These are phyloP conservation scores for Salpingus planirostris DNA, from an alignment of 2,888 invertebrate species.

Conservation along the genomic window DNA sequence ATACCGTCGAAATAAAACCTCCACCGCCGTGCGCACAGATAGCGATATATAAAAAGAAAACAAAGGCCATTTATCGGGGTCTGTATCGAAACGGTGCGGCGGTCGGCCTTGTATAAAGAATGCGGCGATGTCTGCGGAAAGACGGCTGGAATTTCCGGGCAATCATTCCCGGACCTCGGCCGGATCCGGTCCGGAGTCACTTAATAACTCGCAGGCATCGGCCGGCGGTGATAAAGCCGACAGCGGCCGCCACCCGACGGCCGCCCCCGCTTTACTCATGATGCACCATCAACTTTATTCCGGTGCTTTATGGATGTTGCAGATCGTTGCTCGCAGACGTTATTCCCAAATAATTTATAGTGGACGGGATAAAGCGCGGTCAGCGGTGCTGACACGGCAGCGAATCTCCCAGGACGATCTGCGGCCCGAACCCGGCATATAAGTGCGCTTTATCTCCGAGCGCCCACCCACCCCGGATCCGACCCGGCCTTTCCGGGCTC, in stretches of 20 bases:
- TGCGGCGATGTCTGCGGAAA: slow-evolving; percentile 25
- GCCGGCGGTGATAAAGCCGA: slow-evolving; percentile 19
- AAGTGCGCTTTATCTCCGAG: too few relatives aligned
- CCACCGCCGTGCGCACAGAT: slow-evolving; percentile 17
- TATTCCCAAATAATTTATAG: background rate
- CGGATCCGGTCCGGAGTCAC: slow-evolving; percentile 27
- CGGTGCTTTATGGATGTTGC: slow-evolving; percentile 7
- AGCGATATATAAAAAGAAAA: slow-evolving; percentile 25
- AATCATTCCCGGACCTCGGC: slow-evolving; percentile 27
- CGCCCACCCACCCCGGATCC: too few relatives aligned
- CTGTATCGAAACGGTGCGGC: slow-evolving; percentile 29
- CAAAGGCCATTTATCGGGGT: slow-evolving; percentile 28
- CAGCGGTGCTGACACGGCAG: too few relatives aligned
- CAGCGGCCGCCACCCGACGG: slow-evolving; percentile 10
- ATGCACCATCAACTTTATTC: slow-evolving; percentile 10
- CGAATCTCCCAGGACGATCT: too few relatives aligned
- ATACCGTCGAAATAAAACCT: slow-evolving; percentile 18
- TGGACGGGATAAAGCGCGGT: too few relatives aligned
- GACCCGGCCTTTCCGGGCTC: too few relatives aligned
- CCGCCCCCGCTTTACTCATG: slow-evolving; percentile 8
- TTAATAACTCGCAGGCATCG: slow-evolving; percentile 28
- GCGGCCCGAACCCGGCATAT: too few relatives aligned
- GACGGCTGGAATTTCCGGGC: slow-evolving; percentile 32
- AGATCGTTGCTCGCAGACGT: slow-evolving; percentile 3
- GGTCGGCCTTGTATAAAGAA: slow-evolving; percentile 25